These are phyloP conservation scores for Tipula lateralis DNA, from an alignment of 2,888 invertebrate species.

Conservation along the genomic window DNA sequence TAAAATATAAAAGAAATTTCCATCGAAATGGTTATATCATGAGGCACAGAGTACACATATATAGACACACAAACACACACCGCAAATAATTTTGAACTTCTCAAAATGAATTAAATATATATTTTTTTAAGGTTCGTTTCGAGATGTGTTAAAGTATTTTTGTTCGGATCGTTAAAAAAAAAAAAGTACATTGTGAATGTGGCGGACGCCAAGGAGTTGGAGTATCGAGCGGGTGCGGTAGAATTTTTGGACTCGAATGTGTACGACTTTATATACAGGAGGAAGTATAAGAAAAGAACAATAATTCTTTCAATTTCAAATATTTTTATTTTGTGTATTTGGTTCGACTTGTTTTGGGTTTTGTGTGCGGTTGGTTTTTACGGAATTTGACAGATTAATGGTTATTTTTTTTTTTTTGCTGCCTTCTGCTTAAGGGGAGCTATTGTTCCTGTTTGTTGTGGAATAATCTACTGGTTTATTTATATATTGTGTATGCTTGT, in stretches of 20 bases:
- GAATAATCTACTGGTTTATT: background rate
- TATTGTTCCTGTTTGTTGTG: slow-evolving; percentile 11
- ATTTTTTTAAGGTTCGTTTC: background rate
- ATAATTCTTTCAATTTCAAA: slow-evolving; percentile 4
- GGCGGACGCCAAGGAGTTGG: background rate
- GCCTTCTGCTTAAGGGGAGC: background rate
- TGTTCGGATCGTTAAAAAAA: background rate
- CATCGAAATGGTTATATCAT: background rate
- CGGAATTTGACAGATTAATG: slow-evolving; percentile 24
- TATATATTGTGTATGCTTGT: background rate
- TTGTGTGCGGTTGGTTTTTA: background rate
- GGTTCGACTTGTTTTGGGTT: slow-evolving; percentile 19
- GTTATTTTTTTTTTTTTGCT: background rate
- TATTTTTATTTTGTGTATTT: background rate
- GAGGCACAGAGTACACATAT: background rate
- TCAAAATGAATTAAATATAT: background rate
- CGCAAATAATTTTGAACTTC: slow-evolving; percentile 1
- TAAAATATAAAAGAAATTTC: background rate
- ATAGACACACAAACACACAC: background rate
- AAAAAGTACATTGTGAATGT: background rate
- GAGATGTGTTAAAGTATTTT: background rate
- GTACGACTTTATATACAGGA: background rate
- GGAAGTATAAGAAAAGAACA: background rate
- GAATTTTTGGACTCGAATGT: background rate
- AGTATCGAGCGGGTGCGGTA: background rate